Base-by-base conservation (phyloP, 30 jellyfish, hydroid and myxozoan genomes). In the Rhopilema esculentum region DNA sequence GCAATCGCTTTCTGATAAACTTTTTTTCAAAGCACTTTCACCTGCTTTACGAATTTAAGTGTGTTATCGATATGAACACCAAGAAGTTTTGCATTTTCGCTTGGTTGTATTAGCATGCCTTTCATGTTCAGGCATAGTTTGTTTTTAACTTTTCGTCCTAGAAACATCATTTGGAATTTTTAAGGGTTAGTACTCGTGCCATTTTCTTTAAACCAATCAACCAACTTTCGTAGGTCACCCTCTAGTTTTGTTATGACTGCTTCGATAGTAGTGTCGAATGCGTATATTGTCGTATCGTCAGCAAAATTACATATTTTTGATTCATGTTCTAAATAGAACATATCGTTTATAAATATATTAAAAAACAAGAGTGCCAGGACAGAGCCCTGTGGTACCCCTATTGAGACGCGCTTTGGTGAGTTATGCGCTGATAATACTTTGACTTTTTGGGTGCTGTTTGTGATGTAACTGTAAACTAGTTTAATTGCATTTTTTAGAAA, bases 341-440 rank as follows among this genome's bases (percentile, higher is more conserved):
- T 82, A 24, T 80, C 90, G 82, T 80, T 80, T 29, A 80, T 66
- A 66, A 80, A 80, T 29, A 80, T 65, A 24, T 80, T 63, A 28
- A 80, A 80, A 80, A 80, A 52, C 33, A 66, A 27, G 25, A 82
- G 90, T 8, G 82, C 81, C 65, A 75, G 86, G 1, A 75, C 86
- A 33, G 86, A 75, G 73, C 90, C 82, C 82, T 80, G 90, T 66
- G 90, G 90, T 8, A 80, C 82, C 22, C 82, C 90, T 64, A 61
- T 77, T 18, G 75, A 76, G 32, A 77, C 53, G 77, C 32, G 31
- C 48, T 30, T 72, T 26, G 19, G 24, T 8, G 85, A 6, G 85
- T 72, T 74, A 30, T 74, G 48, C 48, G 85, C 24, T 7, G 32
- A 48, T 9, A 72, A 72, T 74, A 74, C 73, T 74, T 74, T 74